Conservation (phyloP, 1,140 invertebrate genomes). For the Heliothis subflexa region DNA sequence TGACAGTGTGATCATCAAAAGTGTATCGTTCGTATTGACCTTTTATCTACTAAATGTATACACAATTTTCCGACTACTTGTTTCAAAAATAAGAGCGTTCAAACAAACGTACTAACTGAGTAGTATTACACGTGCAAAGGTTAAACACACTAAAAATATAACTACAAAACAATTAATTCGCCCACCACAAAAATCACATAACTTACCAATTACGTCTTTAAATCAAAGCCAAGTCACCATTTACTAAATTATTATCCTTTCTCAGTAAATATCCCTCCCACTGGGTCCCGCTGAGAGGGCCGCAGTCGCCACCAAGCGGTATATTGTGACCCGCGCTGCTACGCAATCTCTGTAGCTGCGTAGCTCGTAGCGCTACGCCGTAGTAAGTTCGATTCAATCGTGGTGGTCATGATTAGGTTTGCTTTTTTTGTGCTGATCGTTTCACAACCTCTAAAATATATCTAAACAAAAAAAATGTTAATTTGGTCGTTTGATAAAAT, state of each 20-base stretch:
- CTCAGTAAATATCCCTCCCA: conserved; percentile 6
- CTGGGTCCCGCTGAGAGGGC: neutral
- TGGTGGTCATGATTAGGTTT: neutral
- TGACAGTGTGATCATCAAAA: no score
- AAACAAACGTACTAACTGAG: neutral
- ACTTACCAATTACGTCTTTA: neutral
- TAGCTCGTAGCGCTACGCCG: conserved; percentile 28
- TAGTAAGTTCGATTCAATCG: neutral
- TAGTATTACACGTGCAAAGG: no score
- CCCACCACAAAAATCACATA: neutral
- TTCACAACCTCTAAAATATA: no score
- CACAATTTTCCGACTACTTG: no score
- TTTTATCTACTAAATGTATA: no score
- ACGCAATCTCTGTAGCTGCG: conserved; percentile 24
- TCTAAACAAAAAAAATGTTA: no score
- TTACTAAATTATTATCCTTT: conserved; percentile 15
- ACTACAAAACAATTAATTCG: neutral
- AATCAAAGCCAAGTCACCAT: conserved; percentile 5
- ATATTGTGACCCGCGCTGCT: conserved; percentile 28
- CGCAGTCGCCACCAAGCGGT: neutral
- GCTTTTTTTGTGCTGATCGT: neutral
- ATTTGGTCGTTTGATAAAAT: no score
- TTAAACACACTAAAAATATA: neutral
- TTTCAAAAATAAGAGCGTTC: neutral
- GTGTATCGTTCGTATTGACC: no score